A percentile compares a stretch with the other conserved stretches of the same genome.
Evolutionary conservation across 2,888 invertebrate genomes (phyloP).

Genomic region (Cloeon dipterum): DNA sequence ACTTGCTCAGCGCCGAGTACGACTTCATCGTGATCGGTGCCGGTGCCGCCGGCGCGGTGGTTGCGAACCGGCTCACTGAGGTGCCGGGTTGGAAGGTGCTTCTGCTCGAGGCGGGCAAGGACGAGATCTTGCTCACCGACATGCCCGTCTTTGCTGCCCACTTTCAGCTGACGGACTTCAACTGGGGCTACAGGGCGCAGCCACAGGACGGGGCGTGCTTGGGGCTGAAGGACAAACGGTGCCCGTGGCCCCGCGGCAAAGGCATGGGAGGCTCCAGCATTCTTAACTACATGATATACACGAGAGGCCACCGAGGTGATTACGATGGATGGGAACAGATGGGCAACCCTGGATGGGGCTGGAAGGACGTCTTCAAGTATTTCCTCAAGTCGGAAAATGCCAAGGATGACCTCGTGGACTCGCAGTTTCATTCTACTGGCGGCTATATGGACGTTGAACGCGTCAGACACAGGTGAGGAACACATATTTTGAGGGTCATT

Average conservation of each 20-base stretch:
- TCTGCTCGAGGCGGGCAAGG: slow-evolving; percentile 45
- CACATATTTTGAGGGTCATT: too few species aligned
- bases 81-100: slow-evolving; percentile 38
- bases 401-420: slow-evolving; percentile 2
- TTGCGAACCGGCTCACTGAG: slow-evolving; percentile 26
- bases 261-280: slow-evolving; percentile 63
- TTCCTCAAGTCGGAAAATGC: slow-evolving; percentile 8
- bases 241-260: slow-evolving; percentile 55
- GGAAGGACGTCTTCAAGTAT: slow-evolving; percentile 24
- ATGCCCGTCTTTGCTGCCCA: slow-evolving; percentile 49
- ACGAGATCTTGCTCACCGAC: slow-evolving; percentile 49
- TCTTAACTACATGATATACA: slow-evolving; percentile 62
- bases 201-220: slow-evolving; percentile 18
- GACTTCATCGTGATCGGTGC: slow-evolving; percentile 28
- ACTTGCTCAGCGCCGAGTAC: slow-evolving; percentile 21
- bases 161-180: slow-evolving; percentile 43
- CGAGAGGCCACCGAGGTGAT: slow-evolving; percentile 42
- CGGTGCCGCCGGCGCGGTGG: slow-evolving; percentile 27
- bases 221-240: slow-evolving; percentile 19
- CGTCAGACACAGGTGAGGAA: too few species aligned
- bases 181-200: slow-evolving; percentile 28
- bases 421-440: slow-evolving; percentile 12
- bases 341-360: slow-evolving; percentile 54
- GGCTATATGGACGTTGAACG: slow-evolving; percentile 22
- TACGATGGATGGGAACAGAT: slow-evolving; percentile 51